Percentiles rank a stretch among this genome's conserved stretches.
phyloP scores from a whole-genome alignment of 2,888 invertebrate genomes.

The Phlogophora meticulosa region DNA sequence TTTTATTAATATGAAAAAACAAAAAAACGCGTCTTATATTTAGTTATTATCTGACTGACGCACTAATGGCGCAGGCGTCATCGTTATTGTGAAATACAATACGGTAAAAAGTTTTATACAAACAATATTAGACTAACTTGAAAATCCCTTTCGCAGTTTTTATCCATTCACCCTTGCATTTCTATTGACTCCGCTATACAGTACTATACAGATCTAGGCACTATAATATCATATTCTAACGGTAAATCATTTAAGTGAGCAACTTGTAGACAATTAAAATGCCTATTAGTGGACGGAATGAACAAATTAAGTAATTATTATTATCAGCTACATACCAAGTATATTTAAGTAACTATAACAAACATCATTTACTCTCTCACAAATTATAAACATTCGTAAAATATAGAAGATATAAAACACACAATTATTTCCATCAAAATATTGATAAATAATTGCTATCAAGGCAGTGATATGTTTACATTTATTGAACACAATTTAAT shows the following conservation, averaged over 20 bases:
- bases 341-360: neutral
- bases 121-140: no score
- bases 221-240: slow-evolving; percentile 15
- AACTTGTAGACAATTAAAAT: slow-evolving; percentile 23
- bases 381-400: neutral
- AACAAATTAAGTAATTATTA: slow-evolving; percentile 11
- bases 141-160: no score
- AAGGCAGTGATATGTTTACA: slow-evolving; percentile 38
- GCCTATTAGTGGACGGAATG: slow-evolving; percentile 26
- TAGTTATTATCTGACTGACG: no score
- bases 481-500: slow-evolving; percentile 35
- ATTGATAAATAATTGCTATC: neutral
- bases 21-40: no score
- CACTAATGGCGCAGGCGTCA: no score
- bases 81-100: no score
- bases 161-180: no score
- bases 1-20: no score
- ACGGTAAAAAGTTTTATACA: no score
- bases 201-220: neutral
- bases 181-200: no score
- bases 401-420: neutral
- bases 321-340: slow-evolving; percentile 13
- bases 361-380: slow-evolving; percentile 3
- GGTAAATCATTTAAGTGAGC: neutral
- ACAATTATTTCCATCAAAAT: slow-evolving; percentile 8